Evolutionary conservation across 2,888 invertebrate genomes (phyloP), one percentile per base, ranked within the genome.

Genomic region (Phortica okadai): DNA sequence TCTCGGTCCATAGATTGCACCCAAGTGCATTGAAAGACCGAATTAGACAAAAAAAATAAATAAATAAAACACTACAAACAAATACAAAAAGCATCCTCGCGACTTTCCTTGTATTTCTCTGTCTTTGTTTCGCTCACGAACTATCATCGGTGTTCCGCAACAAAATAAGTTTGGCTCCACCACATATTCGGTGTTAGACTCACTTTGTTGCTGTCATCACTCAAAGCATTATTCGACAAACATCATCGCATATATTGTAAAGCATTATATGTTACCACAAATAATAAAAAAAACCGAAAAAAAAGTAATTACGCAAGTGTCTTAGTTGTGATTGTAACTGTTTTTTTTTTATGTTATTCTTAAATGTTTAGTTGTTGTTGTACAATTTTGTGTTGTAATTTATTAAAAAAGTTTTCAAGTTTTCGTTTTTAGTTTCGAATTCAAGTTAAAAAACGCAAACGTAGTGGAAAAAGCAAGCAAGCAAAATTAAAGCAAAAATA

Each of bases 41-140:
- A 50, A 80, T 73, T 77, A 78, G 77, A 84, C 77, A 80, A 80
- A 75, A 74, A 76, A 77, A 59, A 80, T 74, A 44, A 79, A 70
- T 76, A 76, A 77, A 75, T 80, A 33, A 78, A 81, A 82, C 79
- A 84, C 83, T 81, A 82, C 80, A 83, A 86, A 86, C 77, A 83
- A 79, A 78, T 76, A 78, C 81, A 62, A 79, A 77, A 59, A 75
- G 67, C 67, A 67, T 42, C 70, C 50, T 50, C 14, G 50, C 50
- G 50, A 8, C 50, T 50, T 50, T 50, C 50, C 33, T 33, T 33
- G 33, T 33, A 33, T 2, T 14, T 50, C 50, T 50, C 50, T 50
- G 4, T 11, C 50, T 14, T 14, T 50, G 10, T 50, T 14, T 50
- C 50, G 50, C 50, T 50, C 50, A 6, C 50, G 50, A 8, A 42